A percentile compares a stretch with the other conserved stretches of the same genome.
Evolutionary conservation across 2,113 vertebrate genomes (phyloP).

Genomic region (Carassius gibelio): DNA sequence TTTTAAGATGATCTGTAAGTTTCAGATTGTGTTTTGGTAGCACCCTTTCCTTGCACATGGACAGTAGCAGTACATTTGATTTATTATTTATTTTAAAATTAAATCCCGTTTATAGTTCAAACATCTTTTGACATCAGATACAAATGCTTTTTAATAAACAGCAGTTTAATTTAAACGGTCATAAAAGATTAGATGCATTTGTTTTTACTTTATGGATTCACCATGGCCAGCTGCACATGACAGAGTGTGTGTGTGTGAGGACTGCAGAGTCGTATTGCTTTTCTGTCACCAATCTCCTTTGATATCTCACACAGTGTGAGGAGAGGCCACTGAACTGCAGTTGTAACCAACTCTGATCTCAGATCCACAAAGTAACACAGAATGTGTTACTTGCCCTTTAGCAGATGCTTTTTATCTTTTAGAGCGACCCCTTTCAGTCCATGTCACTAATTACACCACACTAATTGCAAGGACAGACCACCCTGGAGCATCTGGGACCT

Average conservation of each 20-base stretch:
- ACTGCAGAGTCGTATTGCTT: background rate
- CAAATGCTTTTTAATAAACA: background rate
- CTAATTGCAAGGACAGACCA: background rate
- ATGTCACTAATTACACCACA: background rate
- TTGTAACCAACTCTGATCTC: background rate
- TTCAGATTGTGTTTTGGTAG: background rate
- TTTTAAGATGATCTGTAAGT: background rate
- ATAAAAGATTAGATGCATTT: background rate
- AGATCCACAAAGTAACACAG: background rate
- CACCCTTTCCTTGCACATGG: background rate
- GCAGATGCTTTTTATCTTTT: background rate
- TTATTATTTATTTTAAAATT: background rate
- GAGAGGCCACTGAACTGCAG: background rate
- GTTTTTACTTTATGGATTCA: background rate
- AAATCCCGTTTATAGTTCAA: background rate
- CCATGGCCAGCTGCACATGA: background rate
- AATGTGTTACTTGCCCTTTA: constrained; percentile 2
- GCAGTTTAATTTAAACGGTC: background rate
- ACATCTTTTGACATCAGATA: background rate
- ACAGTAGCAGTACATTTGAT: background rate
- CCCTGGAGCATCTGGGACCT: background rate
- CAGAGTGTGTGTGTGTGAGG: too few species aligned
- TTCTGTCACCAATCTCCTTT: constrained; percentile 19
- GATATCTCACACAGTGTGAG: background rate
- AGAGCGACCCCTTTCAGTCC: background rate